Percentiles rank a stretch among this genome's conserved stretches.
Evolutionary conservation across 2,888 invertebrate species (phyloP).

Genomic region (Pachydiplax longipennis): DNA sequence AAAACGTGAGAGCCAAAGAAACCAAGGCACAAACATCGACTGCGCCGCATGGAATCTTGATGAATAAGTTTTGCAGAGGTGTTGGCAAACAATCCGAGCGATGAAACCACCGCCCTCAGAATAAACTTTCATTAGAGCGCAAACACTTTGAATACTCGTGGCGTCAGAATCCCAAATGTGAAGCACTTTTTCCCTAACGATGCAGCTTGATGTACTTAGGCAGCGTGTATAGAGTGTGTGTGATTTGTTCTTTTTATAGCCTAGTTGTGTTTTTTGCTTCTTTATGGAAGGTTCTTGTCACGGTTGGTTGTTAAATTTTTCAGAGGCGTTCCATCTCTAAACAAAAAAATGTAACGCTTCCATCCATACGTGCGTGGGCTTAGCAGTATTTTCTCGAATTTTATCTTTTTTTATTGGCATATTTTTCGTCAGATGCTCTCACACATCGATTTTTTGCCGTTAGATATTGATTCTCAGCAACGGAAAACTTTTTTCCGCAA

Average conservation of each 20-base stretch:
- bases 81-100: background rate
- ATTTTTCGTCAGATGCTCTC: background rate
- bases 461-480: background rate
- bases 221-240: background rate
- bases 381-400: background rate
- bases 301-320: background rate
- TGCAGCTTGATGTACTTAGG: background rate
- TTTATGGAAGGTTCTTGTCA: too few species aligned
- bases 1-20: background rate
- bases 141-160: background rate
- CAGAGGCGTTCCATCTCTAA: background rate
- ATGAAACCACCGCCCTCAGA: background rate
- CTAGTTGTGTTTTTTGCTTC: background rate
- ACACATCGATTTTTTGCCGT: background rate
- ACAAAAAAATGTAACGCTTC: background rate
- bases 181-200: background rate
- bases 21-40: background rate
- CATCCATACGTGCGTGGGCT: background rate
- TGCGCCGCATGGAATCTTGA: background rate
- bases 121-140: background rate
- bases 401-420: background rate
- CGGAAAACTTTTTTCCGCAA: background rate
- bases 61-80: background rate
- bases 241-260: background rate
- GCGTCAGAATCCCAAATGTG: background rate